phyloP scores from a whole-genome alignment of 2,797 vertebrate genomes.

The Limosa lapponica region DNA sequence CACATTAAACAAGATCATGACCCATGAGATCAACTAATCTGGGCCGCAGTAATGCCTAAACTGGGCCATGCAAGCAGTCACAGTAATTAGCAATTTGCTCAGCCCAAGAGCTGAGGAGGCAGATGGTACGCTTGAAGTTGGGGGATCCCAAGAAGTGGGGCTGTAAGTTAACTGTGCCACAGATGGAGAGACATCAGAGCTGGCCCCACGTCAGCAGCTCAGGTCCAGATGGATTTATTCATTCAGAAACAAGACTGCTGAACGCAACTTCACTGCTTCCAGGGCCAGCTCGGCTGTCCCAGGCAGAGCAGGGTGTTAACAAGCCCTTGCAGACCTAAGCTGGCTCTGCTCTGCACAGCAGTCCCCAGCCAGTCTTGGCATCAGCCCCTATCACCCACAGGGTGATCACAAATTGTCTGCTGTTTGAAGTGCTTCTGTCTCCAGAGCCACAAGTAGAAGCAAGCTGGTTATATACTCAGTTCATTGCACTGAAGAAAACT shows the following conservation, averaged over 20 bases:
- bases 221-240: background rate
- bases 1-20: background rate
- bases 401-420: background rate
- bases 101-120: background rate
- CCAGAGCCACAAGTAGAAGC: background rate
- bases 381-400: background rate
- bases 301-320: background rate
- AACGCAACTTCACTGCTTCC: background rate
- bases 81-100: background rate
- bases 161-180: background rate
- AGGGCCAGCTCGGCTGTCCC: background rate
- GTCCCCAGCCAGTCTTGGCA: background rate
- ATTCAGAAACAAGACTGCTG: background rate
- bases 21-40: background rate
- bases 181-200: constrained; percentile 3
- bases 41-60: background rate
- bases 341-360: background rate
- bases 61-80: background rate
- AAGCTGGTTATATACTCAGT: background rate
- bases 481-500: background rate
- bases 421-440: background rate
- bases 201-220: background rate
- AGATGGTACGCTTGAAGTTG: background rate
- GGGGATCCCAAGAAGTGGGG: background rate
- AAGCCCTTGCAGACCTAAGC: background rate